These are phyloP conservation scores for Tridacna gigas DNA, from an alignment of 2,888 invertebrate species.

Conservation along the genomic window DNA sequence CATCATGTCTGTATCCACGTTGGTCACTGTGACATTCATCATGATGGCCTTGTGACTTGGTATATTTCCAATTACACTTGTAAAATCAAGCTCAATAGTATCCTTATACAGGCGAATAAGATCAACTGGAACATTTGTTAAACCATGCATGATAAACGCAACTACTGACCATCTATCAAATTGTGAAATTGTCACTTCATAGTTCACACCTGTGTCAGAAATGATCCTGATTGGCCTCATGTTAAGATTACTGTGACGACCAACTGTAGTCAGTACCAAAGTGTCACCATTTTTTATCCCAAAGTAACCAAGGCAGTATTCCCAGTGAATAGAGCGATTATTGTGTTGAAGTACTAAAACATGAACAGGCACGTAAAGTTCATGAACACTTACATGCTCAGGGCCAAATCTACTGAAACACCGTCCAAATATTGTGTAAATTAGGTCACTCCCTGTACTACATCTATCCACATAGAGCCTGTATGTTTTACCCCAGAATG, in stretches of 20 bases:
- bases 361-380: slow-evolving; percentile 76
- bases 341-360: slow-evolving; percentile 71
- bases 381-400: slow-evolving; percentile 71
- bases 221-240: slow-evolving; percentile 70
- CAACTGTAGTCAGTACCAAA: slow-evolving; percentile 74
- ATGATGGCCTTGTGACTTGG: slow-evolving; percentile 56
- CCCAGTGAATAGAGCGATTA: slow-evolving; percentile 70
- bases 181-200: slow-evolving; percentile 69
- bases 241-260: slow-evolving; percentile 71
- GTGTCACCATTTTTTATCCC: slow-evolving; percentile 70
- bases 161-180: slow-evolving; percentile 80
- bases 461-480: slow-evolving; percentile 77
- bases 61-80: slow-evolving; percentile 69
- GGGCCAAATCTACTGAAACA: slow-evolving; percentile 72
- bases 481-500: slow-evolving; percentile 81
- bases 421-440: slow-evolving; percentile 71
- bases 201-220: slow-evolving; percentile 64
- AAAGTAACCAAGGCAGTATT: slow-evolving; percentile 73
- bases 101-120: slow-evolving; percentile 71
- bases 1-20: slow-evolving; percentile 69
- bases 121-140: slow-evolving; percentile 76
- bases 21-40: slow-evolving; percentile 71
- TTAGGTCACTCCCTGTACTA: slow-evolving; percentile 73
- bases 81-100: slow-evolving; percentile 67
- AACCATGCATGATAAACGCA: slow-evolving; percentile 78